Conservation (phyloP, 2,888 invertebrate genomes). For the Coleophora deauratella region DNA sequence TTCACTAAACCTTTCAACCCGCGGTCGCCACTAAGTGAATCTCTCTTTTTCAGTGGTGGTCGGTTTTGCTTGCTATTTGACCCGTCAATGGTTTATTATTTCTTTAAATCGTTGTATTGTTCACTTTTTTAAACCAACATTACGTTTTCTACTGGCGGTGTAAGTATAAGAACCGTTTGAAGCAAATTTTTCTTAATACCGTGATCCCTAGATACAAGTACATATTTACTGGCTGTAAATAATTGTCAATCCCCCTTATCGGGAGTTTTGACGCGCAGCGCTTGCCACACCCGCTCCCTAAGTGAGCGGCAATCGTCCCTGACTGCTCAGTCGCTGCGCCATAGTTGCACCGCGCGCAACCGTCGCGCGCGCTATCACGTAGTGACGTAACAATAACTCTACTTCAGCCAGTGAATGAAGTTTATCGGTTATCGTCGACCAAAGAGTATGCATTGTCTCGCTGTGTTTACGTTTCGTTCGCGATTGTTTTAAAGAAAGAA, state of each 20-base stretch:
- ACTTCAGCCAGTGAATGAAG: background rate
- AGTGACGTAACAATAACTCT: constrained; percentile 31
- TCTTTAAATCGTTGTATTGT: too few species aligned
- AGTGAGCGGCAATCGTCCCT: constrained; percentile 64
- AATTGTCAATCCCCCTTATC: background rate
- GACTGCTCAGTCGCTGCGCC: constrained; percentile 29
- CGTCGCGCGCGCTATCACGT: constrained; percentile 33
- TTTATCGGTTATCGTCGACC: constrained; percentile 1
- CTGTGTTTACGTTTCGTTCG: constrained; percentile 42
- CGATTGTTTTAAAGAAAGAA: constrained; percentile 22
- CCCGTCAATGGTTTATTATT: too few species aligned
- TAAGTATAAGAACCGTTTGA: too few species aligned
- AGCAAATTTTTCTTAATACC: too few species aligned
- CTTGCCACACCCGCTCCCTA: constrained; percentile 36
- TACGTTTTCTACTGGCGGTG: too few species aligned
- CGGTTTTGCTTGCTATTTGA: too few species aligned
- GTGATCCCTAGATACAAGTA: too few species aligned
- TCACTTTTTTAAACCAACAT: too few species aligned
- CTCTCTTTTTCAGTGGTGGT: too few species aligned
- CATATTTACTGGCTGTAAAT: too few species aligned
- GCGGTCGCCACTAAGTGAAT: too few species aligned
- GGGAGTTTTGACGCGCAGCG: background rate
- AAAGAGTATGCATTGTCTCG: constrained; percentile 31
- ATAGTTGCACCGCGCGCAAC: constrained; percentile 17
- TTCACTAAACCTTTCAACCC: too few species aligned